Conservation (phyloP, 2,888 invertebrate genomes). For the Drosophila buzzatii region DNA sequence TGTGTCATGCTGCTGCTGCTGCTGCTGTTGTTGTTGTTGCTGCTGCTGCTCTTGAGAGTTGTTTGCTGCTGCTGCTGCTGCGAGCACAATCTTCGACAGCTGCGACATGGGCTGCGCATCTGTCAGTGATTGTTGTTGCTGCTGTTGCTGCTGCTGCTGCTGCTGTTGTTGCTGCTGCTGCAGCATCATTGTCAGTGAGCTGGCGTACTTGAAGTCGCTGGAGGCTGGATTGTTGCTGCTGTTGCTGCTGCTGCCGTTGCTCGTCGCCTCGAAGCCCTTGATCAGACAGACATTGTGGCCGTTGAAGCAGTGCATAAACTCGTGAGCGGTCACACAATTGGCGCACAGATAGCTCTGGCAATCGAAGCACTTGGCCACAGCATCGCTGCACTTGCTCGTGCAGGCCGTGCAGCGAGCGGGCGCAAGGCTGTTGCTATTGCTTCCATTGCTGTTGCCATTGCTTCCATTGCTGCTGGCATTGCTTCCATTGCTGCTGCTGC, state of each 20-base stretch:
- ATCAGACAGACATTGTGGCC: slow-evolving; percentile 93
- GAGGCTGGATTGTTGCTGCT: slow-evolving; percentile 71
- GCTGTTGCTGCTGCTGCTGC: slow-evolving; percentile 62
- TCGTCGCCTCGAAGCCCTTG: slow-evolving; percentile 77
- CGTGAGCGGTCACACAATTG: slow-evolving; percentile 99
- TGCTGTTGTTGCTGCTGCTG: slow-evolving; percentile 78
- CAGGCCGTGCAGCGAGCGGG: slow-evolving; percentile 95
- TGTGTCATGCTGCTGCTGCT: slow-evolving; percentile 26
- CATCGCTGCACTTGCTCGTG: slow-evolving; percentile 97
- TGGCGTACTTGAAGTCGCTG: slow-evolving; percentile 82
- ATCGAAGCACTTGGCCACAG: slow-evolving; percentile 97
- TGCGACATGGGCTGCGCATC: slow-evolving; percentile 77
- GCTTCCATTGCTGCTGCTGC: slow-evolving; percentile 6
- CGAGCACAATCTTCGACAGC: slow-evolving; percentile 81
- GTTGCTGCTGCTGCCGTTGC: slow-evolving; percentile 20
- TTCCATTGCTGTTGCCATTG: slow-evolving; percentile 52
- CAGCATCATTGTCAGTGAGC: slow-evolving; percentile 82
- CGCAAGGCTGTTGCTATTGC: slow-evolving; percentile 36
- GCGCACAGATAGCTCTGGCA: slow-evolving; percentile 98
- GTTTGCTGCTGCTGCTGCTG: slow-evolving; percentile 69
- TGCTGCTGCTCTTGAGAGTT: slow-evolving; percentile 56
- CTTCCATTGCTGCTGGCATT: slow-evolving; percentile 35
- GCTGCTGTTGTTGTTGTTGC: slow-evolving; percentile 22
- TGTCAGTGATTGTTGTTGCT: slow-evolving; percentile 48
- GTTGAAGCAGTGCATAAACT: slow-evolving; percentile 99